Base-by-base conservation (phyloP, 2,113 vertebrate genomes). In the Sakesphorus luctuosus region DNA sequence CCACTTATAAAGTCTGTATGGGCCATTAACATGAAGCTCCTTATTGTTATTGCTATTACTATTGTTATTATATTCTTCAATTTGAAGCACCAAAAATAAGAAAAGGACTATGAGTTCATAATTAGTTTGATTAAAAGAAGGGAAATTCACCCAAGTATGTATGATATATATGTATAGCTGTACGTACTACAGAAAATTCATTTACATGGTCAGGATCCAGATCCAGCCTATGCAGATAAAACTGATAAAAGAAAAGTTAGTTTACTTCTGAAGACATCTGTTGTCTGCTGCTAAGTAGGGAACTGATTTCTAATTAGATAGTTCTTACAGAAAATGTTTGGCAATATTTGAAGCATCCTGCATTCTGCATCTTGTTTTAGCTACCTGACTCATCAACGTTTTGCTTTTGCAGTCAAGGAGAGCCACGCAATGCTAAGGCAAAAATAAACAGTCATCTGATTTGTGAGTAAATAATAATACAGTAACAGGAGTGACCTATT, bases 321-420 rank as follows among this genome's bases (percentile, higher is more conserved):
- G 10, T 40, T 63, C 59, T 77, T 77, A 74, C 18, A 85, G 74
- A 83, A 91, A 81, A 47, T 86, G 18, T 91, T 87, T 85, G 87
- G 33, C 63, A 88, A 83, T 90, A 77, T 84, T 93, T 74, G 88
- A 93, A 86, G 50, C 36, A 80, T 59, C 63, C 31, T 91, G 43
- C 77, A 13, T 69, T 85, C 77, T 87, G 49, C 20, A 25, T 91
- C 84, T 91, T 76, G 59, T 88, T 95, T 83, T 72, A 91, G 75
- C 75, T 88, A 52, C 87, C 93, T 86, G 92, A 97, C 50, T 92
- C 91, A 97, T 72, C 63, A 95, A 40, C 67, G n/a, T 81, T 94
- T 63, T 80, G 43, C 47, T 86, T 91, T 71, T 86, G 44, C 71
- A 80, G 59, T 56, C 46, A 55, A 74, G 72, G 33, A 83, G 18